Base-by-base conservation (phyloP, 1,140 invertebrate genomes). In the Schlechtendalia chinensis region DNA sequence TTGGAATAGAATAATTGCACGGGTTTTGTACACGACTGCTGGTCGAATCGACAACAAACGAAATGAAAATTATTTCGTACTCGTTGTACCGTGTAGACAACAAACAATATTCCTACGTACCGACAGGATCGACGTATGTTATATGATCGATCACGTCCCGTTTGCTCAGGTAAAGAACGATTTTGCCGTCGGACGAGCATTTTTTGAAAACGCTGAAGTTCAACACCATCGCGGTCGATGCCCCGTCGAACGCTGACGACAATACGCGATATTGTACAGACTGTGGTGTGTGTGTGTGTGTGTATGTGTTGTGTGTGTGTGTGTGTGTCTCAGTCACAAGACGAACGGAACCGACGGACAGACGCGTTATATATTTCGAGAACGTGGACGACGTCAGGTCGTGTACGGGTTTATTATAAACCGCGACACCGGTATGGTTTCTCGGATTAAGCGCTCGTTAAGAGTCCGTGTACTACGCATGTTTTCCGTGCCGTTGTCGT, bases 91-190 rank as follows among this genome's bases (percentile, higher is more conserved):
- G n/a, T n/a, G n/a, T n/a, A n/a, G n/a, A n/a, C 32, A 39, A 39
- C 53, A 69, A 69, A 81, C 22, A 69, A 50, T 50, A 50, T 50
- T 1, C 1, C 47, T 11, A 87, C 90, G 87, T 87, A 96, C 95
- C 96, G 83, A 99, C 92, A 0, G 96, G 93, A 85, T 99, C 97
- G 67, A 96, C 92, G 65, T 92, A 93, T 0, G 93, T 92, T 29
- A 98, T 90, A 84, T 98, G 94, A 86, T 99, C 97, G 77, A 99
- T 93, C 87, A 97, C 98, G 85, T 99, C 97, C 83, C 97, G 88
- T 86, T 98, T 97, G 6, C 96, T 95, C 84, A 99, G 89, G 85
- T 99, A 99, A 80, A 98, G 88, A 19, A 96, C 96, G 72, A 98
- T 89, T 89, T 97, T 97, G 79, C 93, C 94, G 88, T 98, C 98